Percentiles rank a stretch among this genome's conserved stretches.
Evolutionary conservation across 1,140 invertebrate genomes (phyloP).

Genomic region (Aphis gossypii): DNA sequence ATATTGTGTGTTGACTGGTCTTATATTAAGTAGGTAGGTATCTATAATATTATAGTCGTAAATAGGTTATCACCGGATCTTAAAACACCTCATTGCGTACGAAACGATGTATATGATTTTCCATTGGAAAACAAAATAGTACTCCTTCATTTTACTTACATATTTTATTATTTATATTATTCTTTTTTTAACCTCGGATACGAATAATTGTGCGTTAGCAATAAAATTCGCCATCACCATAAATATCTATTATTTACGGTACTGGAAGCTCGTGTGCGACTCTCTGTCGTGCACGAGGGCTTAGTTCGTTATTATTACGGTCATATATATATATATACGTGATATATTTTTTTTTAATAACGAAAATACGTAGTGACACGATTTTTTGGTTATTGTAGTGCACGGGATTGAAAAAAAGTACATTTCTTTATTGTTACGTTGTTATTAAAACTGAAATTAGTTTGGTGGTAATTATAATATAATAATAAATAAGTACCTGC

Average conservation of each 20-base stretch:
- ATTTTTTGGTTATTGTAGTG: not conserved
- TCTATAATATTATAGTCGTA: not conserved
- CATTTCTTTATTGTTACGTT: not conserved
- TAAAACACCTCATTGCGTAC: not conserved
- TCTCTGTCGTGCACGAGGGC: not conserved
- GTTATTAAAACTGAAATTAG: not conserved
- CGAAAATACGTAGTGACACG: not conserved
- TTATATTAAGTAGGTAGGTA: not conserved
- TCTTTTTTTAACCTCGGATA: not conserved
- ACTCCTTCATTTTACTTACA: not conserved
- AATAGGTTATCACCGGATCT: not conserved
- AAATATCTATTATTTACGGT: slow-evolving; percentile 40
- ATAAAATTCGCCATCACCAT: slow-evolving; percentile 23
- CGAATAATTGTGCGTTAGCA: not conserved
- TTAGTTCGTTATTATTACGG: not conserved
- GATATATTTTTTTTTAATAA: slow-evolving; percentile 20
- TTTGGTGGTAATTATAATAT: not conserved
- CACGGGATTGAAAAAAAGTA: not conserved
- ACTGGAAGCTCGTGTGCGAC: not conserved
- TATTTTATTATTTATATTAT: not conserved
- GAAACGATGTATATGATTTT: not conserved
- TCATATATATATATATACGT: not conserved
- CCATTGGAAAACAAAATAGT: not conserved
- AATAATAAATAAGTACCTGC: not conserved
- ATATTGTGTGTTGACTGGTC: not conserved